These are phyloP conservation scores for Condylura cristata DNA, from an alignment of 2,113 vertebrate species.

Conservation along the genomic window DNA sequence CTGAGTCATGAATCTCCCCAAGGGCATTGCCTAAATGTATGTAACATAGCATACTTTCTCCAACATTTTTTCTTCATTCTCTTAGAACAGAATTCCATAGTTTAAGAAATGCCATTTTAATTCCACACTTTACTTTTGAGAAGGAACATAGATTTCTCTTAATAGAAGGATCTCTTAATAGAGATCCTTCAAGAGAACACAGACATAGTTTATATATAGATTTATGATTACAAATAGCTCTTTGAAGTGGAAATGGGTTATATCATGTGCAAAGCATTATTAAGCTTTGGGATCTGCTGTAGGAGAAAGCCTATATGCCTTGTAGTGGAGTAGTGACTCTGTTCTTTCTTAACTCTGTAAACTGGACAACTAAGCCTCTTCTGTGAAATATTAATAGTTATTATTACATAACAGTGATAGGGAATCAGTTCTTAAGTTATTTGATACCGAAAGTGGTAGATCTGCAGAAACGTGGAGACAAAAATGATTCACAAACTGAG, in stretches of 20 bases:
- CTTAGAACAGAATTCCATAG: neutral
- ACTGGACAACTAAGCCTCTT: neutral
- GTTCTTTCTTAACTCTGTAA: neutral
- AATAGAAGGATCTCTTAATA: neutral
- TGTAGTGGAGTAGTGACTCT: neutral
- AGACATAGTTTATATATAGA: neutral
- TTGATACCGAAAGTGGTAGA: too few species aligned
- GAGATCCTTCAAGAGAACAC: neutral
- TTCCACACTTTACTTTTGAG: neutral
- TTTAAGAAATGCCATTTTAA: slow-evolving; percentile 21
- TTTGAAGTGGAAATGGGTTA: neutral
- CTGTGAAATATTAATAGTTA: neutral
- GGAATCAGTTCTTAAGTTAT: too few species aligned
- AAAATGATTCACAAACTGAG: too few species aligned
- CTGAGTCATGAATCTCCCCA: neutral
- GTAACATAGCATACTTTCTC: neutral
- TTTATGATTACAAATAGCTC: neutral
- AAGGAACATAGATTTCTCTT: neutral
- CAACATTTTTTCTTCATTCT: neutral
- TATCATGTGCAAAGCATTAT: neutral
- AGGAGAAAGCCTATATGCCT: neutral
- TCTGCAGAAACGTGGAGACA: too few species aligned
- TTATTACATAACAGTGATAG: too few species aligned
- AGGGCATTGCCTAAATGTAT: neutral
- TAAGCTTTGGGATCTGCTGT: neutral